phyloP scores from a whole-genome alignment of 2,113 vertebrate species.

The Oxyura jamaicensis region DNA sequence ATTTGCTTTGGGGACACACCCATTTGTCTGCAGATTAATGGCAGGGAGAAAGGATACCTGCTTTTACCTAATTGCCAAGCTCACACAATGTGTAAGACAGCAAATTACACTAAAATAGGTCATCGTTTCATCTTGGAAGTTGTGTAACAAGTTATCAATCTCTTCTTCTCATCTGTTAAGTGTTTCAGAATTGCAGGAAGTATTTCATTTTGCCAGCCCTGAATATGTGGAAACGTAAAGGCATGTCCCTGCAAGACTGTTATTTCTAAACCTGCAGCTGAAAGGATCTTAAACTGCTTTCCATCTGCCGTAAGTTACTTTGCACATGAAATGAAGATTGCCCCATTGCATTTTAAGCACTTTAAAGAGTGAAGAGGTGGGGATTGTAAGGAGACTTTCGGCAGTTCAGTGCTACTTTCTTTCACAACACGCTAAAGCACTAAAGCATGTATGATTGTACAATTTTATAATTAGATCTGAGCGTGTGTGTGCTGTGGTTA shows the following conservation, averaged over 20 bases:
- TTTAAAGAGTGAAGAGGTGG: not conserved
- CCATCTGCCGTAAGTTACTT: not conserved
- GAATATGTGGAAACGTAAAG: constrained; percentile 18
- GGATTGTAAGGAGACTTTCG: not conserved
- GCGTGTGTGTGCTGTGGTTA: not conserved
- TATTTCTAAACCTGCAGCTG: constrained; percentile 45
- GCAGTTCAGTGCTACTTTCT: not conserved
- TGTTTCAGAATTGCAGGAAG: constrained; percentile 49
- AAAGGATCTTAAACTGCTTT: not conserved
- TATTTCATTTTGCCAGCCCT: constrained; percentile 14
- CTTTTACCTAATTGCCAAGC: not conserved
- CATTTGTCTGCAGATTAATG: not conserved
- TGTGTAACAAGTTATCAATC: constrained; percentile 45
- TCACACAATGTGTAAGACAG: not conserved
- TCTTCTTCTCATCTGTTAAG: not conserved
- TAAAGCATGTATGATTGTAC: not conserved
- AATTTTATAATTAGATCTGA: constrained; percentile 16
- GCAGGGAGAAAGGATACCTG: not conserved
- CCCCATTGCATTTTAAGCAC: not conserved
- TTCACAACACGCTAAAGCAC: not conserved
- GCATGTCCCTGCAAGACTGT: constrained; percentile 54
- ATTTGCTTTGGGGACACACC: not conserved
- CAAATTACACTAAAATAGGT: constrained; percentile 22
- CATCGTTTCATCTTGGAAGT: not conserved
- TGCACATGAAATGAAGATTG: not conserved